A percentile compares a stretch with the other conserved stretches of the same genome.
These are phyloP conservation scores for Chaetodon auriga DNA, from an alignment of 2,113 vertebrate species.

Conservation along the genomic window DNA sequence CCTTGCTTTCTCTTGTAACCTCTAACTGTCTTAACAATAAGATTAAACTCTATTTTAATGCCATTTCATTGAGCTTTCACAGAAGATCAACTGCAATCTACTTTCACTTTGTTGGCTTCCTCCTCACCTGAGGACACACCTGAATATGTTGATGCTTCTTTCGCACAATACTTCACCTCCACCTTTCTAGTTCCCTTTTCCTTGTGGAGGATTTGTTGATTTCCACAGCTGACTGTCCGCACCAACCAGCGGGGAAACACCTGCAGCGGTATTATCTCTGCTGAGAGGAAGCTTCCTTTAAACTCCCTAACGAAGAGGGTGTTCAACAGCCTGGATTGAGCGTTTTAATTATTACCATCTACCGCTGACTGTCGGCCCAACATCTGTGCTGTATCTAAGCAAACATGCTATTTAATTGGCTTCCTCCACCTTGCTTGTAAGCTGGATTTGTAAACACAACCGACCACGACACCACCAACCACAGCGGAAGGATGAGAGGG, in stretches of 20 bases:
- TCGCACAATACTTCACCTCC: neutral
- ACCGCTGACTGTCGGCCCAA: slow-evolving; percentile 1
- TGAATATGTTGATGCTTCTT: neutral
- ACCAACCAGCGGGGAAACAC: slow-evolving; percentile 60
- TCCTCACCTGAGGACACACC: slow-evolving; percentile 18
- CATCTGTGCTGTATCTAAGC: slow-evolving; percentile 10
- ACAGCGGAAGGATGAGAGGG: slow-evolving; percentile 47
- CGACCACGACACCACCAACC: slow-evolving; percentile 53
- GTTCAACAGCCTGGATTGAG: slow-evolving; percentile 13
- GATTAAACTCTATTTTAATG: neutral
- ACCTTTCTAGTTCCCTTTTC: neutral
- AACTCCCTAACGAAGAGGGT: slow-evolving; percentile 8
- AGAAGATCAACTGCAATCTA: neutral
- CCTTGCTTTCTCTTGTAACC: neutral
- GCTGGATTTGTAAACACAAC: slow-evolving; percentile 74
- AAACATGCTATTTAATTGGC: slow-evolving; percentile 29
- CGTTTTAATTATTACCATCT: neutral
- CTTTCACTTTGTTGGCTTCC: slow-evolving; percentile 27
- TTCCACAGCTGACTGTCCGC: slow-evolving; percentile 16
- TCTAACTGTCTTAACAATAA: neutral
- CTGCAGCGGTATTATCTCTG: slow-evolving; percentile 62
- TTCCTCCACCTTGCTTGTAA: slow-evolving; percentile 29
- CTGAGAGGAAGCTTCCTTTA: slow-evolving; percentile 40
- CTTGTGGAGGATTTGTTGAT: slow-evolving; percentile 7
- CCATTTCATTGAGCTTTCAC: neutral